Conservation (phyloP, 92 coral and sea anemone genomes). For the Blastomussa wellsi region DNA sequence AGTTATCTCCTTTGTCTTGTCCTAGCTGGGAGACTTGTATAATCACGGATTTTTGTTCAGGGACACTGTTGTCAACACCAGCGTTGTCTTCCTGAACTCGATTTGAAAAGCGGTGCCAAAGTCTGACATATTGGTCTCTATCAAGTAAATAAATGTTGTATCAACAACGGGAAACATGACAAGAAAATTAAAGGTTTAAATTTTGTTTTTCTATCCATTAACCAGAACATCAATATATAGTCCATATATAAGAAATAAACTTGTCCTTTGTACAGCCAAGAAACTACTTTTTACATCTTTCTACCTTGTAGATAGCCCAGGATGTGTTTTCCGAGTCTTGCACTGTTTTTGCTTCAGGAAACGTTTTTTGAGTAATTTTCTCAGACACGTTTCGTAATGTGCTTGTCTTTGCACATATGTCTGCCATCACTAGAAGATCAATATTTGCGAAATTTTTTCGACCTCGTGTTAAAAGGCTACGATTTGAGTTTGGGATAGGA, state of each 20-base stretch:
- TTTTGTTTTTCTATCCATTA: neutral
- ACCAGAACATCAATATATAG: too few relatives aligned
- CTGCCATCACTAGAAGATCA: too few relatives aligned
- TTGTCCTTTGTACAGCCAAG: too few relatives aligned
- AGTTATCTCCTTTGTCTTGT: neutral
- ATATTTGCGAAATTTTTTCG: too few relatives aligned
- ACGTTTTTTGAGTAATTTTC: neutral
- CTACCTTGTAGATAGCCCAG: too few relatives aligned
- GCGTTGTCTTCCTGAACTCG: neutral
- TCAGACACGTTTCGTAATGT: neutral
- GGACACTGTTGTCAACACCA: neutral
- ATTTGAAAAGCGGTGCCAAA: neutral
- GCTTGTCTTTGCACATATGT: neutral
- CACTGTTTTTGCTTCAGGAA: neutral
- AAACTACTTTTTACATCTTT: too few relatives aligned
- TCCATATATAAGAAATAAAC: too few relatives aligned
- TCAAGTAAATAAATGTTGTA: neutral
- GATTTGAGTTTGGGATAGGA: neutral
- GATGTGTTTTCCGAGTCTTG: neutral
- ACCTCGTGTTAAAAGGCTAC: too few relatives aligned
- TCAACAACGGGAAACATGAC: neutral
- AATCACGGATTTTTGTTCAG: neutral
- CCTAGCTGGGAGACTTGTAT: neutral
- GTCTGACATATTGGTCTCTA: neutral
- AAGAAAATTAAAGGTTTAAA: neutral